A percentile compares a stretch with the other conserved stretches of the same genome.
phyloP scores from a whole-genome alignment of 2,888 invertebrate genomes.

The Oithona nana region DNA sequence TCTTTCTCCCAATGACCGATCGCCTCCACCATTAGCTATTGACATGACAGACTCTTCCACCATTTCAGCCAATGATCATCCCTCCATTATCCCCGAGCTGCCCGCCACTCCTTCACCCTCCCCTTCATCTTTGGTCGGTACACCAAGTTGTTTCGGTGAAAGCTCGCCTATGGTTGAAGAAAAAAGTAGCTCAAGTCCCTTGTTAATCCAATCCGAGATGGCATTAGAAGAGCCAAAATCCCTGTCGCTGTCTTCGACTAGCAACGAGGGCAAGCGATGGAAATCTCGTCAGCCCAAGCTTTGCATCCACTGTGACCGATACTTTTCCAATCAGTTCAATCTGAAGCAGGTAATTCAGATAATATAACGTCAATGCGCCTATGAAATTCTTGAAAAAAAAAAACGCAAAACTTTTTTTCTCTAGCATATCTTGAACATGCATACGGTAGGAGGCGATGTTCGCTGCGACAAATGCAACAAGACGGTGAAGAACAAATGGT shows the following conservation, averaged over 20 bases:
- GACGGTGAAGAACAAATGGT: slow-evolving; percentile 23
- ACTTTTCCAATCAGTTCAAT: slow-evolving; percentile 23
- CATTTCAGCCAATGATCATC: no score
- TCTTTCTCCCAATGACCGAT: no score
- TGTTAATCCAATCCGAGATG: no score
- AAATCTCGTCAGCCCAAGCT: slow-evolving; percentile 17
- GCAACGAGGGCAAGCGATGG: background rate
- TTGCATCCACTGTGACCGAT: slow-evolving; percentile 20
- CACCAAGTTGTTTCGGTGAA: no score
- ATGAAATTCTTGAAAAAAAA: background rate
- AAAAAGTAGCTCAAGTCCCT: no score
- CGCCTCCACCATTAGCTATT: background rate
- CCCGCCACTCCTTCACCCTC: background rate
- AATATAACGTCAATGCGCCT: background rate
- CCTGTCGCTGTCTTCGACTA: background rate
- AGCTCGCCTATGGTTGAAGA: background rate
- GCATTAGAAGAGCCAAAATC: no score
- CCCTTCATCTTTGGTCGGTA: background rate
- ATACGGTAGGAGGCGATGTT: slow-evolving; percentile 22
- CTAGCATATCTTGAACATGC: slow-evolving; percentile 22
- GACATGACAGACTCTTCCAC: background rate
- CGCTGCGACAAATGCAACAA: slow-evolving; percentile 22
- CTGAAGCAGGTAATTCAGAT: slow-evolving; percentile 19
- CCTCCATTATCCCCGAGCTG: background rate
- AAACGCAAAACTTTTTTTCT: background rate